Base-by-base conservation (phyloP, 2,113 vertebrate species). In the Hipposideros armiger region DNA sequence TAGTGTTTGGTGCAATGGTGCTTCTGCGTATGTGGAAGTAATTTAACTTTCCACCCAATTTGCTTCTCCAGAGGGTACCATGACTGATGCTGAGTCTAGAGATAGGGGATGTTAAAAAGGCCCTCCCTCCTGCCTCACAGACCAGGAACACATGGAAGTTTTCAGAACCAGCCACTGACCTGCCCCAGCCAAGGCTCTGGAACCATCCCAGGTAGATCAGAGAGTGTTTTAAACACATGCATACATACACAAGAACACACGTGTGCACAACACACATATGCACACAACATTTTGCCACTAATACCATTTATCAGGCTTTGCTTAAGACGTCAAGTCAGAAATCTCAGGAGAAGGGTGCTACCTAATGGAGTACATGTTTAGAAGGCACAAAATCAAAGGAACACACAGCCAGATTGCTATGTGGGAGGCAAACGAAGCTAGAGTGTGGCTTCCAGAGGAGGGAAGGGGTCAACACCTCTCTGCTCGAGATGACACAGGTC, bases 1-100 rank as follows among this genome's bases (percentile, higher is more conserved):
- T 97, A 92, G 96, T 83, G 20, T 96, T 97, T 87, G 90, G 70
- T 95, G 81, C 4, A 4, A 62, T 84, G 95, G 54, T 97, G 86
- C 94, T 97, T 97, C 96, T 0, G 90, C 96, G 90, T 95, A 7
- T 72, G 45, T 84, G 66, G 20, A 95, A 95, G 9, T 47, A 73
- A 86, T 62, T 72, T 81, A 95, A 81, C 28, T 87, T 90, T 96
- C 70, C 16, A 66, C 74, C 40, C 8, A 83, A 50, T 89, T 90
- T 84, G 47, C 84, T 95, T 97, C 11, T 94, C 28, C 30, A 92
- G 87, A 95, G 54, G 81, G 42, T 14, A 19, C 82, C 60, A 2
- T 1, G 76, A 93, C 76, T 77, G 0, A 76, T n/a, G 58, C 54
- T 45, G 58, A 60, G 54, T 95, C 32, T 77, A 32, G n/a, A 70